A percentile compares a stretch with the other conserved stretches of the same genome.
Conservation (phyloP, 2,888 invertebrate species). For the Hyposoter didymator region DNA sequence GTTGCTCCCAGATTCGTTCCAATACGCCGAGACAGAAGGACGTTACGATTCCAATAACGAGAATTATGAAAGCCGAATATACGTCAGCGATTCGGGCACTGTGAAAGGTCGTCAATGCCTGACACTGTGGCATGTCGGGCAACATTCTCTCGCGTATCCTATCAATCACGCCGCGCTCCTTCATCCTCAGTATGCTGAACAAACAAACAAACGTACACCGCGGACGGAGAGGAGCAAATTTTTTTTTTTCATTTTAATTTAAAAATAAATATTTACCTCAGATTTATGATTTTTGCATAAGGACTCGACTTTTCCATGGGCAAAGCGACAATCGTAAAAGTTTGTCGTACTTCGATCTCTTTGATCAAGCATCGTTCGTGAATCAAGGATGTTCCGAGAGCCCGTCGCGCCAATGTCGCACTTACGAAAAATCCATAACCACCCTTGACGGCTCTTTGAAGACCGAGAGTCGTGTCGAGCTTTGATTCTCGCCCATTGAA, state of each 20-base stretch:
- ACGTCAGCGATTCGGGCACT: constrained; percentile 87
- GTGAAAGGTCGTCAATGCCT: constrained; percentile 85
- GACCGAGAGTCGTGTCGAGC: constrained; percentile 82
- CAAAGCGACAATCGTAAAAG: constrained; percentile 86
- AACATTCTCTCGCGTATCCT: constrained; percentile 80
- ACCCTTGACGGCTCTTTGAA: constrained; percentile 85
- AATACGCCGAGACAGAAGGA: constrained; percentile 77
- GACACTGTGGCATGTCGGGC: constrained; percentile 86
- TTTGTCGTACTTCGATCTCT: constrained; percentile 86
- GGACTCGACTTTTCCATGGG: constrained; percentile 86
- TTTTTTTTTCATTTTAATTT: too few relatives aligned
- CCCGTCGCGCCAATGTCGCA: constrained; percentile 86
- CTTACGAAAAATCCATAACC: constrained; percentile 88
- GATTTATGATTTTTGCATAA: constrained; percentile 86
- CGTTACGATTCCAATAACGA: constrained; percentile 84
- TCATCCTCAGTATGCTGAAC: constrained; percentile 83
- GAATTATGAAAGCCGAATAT: constrained; percentile 85
- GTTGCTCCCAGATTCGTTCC: constrained; percentile 79
- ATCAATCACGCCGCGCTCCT: constrained; percentile 81
- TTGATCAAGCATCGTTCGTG: constrained; percentile 85
- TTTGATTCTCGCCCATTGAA: constrained; percentile 80
- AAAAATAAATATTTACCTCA: constrained; percentile 85
- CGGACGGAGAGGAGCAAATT: too few relatives aligned
- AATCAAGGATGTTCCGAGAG: constrained; percentile 82
- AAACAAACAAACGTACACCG: too few relatives aligned